A percentile compares a stretch with the other conserved stretches of the same genome.
Evolutionary conservation across 1,140 invertebrate genomes (phyloP).

Genomic region (Drosophila trapezifrons): DNA sequence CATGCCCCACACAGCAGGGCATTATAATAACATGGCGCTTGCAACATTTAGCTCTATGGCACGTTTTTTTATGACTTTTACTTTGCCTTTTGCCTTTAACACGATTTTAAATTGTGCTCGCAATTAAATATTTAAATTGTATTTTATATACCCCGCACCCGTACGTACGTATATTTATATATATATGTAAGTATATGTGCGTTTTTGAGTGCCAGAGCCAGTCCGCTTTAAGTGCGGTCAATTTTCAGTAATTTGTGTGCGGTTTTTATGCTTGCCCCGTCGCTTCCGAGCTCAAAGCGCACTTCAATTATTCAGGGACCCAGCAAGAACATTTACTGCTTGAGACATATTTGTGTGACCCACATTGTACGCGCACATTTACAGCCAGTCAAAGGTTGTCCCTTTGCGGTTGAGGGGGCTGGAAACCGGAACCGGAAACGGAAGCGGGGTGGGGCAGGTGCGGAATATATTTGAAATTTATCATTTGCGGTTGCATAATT

Average conservation of each 20-base stretch:
- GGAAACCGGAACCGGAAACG: conserved; percentile 5
- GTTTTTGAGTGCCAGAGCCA: conserved; percentile 16
- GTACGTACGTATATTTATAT: background rate
- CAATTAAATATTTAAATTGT: conserved; percentile 80
- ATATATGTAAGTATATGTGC: background rate
- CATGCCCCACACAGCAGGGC: conserved; percentile 2
- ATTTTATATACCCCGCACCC: conserved; percentile 37
- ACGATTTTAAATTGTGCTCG: conserved; percentile 56
- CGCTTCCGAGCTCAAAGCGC: conserved; percentile 39
- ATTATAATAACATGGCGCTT: conserved; percentile 27
- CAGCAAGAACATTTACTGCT: conserved; percentile 32
- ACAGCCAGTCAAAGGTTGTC: conserved; percentile 14
- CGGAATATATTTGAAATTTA: conserved; percentile 51
- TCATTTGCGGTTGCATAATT: conserved; percentile 75
- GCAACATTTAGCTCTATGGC: conserved; percentile 45
- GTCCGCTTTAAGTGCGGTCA: conserved; percentile 68
- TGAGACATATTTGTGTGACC: conserved; percentile 64
- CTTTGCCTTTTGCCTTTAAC: conserved; percentile 50
- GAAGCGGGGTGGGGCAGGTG: conserved; percentile 6
- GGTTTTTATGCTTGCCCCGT: conserved; percentile 62
- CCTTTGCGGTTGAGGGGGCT: conserved; percentile 8
- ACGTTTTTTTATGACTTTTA: conserved; percentile 54
- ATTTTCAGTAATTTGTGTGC: conserved; percentile 73
- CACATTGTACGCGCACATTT: conserved; percentile 51
- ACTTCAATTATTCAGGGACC: conserved; percentile 67